Percentiles rank a stretch among this genome's conserved stretches.
phyloP scores from a whole-genome alignment of 1,140 invertebrate genomes.

The Drosophila bocki region DNA sequence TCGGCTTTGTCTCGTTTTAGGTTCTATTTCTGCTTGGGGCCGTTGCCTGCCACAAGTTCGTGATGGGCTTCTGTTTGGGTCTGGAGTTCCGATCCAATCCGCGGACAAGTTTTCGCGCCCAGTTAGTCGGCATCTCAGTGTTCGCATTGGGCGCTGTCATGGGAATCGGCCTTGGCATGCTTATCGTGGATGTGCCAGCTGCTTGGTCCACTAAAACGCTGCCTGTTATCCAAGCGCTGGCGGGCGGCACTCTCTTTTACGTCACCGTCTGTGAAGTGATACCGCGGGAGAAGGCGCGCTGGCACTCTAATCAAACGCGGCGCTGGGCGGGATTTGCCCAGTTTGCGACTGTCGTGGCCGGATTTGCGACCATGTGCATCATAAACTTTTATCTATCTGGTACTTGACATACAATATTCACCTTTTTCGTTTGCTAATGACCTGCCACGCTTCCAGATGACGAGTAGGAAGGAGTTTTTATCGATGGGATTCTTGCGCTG shows the following conservation, averaged over 20 bases:
- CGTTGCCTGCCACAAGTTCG: slow-evolving; percentile 91
- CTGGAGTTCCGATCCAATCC: slow-evolving; percentile 88
- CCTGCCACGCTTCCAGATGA: slow-evolving; percentile 37
- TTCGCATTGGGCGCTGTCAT: slow-evolving; percentile 89
- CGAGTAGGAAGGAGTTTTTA: slow-evolving; percentile 14
- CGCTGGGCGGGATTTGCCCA: slow-evolving; percentile 87
- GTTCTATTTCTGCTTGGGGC: slow-evolving; percentile 90
- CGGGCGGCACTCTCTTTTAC: slow-evolving; percentile 96
- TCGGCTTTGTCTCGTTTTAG: slow-evolving; percentile 77
- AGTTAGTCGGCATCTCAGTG: slow-evolving; percentile 87
- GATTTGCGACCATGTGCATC: slow-evolving; percentile 88
- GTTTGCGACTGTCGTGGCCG: slow-evolving; percentile 86
- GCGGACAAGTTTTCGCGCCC: slow-evolving; percentile 84
- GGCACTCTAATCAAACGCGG: slow-evolving; percentile 86
- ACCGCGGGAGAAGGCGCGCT: slow-evolving; percentile 90
- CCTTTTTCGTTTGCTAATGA: not conserved
- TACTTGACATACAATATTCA: slow-evolving; percentile 28
- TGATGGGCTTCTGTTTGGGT: slow-evolving; percentile 92
- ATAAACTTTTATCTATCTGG: slow-evolving; percentile 86
- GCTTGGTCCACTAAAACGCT: slow-evolving; percentile 85
- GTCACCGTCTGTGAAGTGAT: slow-evolving; percentile 97
- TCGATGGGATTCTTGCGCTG: slow-evolving; percentile 9
- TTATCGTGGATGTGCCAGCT: slow-evolving; percentile 86
- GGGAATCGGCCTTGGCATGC: slow-evolving; percentile 89
- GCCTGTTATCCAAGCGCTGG: slow-evolving; percentile 89